Evolutionary conservation across 2,888 invertebrate genomes (phyloP).

Genomic region (Hydroisotoma schaefferi): DNA sequence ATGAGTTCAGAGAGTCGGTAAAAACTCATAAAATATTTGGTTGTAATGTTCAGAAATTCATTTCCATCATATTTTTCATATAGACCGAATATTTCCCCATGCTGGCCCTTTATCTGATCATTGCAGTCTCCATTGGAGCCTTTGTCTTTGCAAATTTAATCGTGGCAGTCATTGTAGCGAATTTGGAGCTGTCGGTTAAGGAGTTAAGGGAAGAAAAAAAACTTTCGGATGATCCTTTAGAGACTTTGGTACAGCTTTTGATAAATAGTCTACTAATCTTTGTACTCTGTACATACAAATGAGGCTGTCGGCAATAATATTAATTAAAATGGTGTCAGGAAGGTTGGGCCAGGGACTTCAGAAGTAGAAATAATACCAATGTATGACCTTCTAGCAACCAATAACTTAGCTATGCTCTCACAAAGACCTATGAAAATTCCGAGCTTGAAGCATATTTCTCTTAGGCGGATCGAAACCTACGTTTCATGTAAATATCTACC

Average conservation of each 20-base stretch:
- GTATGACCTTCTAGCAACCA: slow-evolving; percentile 29
- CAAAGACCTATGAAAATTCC: slow-evolving; percentile 43
- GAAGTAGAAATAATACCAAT: slow-evolving; percentile 35
- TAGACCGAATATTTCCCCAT: slow-evolving; percentile 18
- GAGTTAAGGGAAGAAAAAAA: slow-evolving; percentile 40
- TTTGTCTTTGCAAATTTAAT: slow-evolving; percentile 48
- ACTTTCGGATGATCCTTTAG: slow-evolving; percentile 35
- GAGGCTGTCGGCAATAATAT: too few species aligned
- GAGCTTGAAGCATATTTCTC: slow-evolving; percentile 18
- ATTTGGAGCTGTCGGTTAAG: slow-evolving; percentile 43
- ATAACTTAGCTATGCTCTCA: slow-evolving; percentile 27
- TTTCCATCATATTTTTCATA: neutral
- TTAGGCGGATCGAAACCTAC: slow-evolving; percentile 33
- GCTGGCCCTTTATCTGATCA: slow-evolving; percentile 36
- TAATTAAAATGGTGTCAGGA: too few species aligned
- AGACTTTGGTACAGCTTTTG: slow-evolving; percentile 23
- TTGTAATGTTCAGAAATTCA: neutral
- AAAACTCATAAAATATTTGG: neutral
- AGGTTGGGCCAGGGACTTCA: neutral
- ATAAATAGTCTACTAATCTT: too few species aligned
- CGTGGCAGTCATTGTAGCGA: slow-evolving; percentile 46
- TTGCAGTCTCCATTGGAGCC: slow-evolving; percentile 42
- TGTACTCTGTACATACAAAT: too few species aligned
- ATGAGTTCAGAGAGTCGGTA: neutral
- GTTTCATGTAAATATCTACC: slow-evolving; percentile 26